Evolutionary conservation across 2,888 invertebrate species (phyloP).

Genomic region (Noctua janthe): DNA sequence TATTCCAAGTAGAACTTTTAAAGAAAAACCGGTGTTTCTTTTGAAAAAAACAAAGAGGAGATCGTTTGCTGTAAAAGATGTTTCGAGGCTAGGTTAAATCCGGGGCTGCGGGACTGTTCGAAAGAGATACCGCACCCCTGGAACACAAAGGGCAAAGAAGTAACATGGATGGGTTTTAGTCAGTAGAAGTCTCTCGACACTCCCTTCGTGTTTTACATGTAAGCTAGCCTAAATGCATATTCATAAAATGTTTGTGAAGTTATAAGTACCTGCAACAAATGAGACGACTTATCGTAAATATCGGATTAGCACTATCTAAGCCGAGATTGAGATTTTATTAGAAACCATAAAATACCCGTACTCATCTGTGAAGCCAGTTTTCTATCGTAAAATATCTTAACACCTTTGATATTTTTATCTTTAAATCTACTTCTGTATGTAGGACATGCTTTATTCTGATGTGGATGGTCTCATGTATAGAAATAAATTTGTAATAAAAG

Average conservation of each 20-base stretch:
- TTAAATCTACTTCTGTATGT: neutral
- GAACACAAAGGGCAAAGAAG: too few relatives aligned
- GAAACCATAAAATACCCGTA: conserved; percentile 10
- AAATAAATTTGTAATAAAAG: neutral
- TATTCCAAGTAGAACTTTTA: neutral
- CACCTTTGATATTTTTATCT: neutral
- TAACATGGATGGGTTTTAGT: too few relatives aligned
- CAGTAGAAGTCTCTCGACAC: too few relatives aligned
- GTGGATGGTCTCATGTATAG: neutral
- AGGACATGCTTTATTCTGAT: neutral
- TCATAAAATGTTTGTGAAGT: neutral
- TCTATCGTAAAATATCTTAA: neutral
- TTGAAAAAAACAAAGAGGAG: neutral
- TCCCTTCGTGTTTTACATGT: neutral
- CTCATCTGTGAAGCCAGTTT: conserved; percentile 1
- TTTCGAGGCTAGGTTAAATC: too few relatives aligned
- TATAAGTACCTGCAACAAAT: neutral
- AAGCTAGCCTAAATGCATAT: neutral
- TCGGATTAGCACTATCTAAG: conserved; percentile 6
- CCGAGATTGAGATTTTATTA: conserved; percentile 8
- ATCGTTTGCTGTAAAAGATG: too few relatives aligned
- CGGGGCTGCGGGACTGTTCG: too few relatives aligned
- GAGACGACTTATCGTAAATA: conserved; percentile 5
- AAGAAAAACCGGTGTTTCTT: neutral
- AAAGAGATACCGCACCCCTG: too few relatives aligned